Conservation (phyloP, 2,797 vertebrate genomes). For the Falco biarmicus region DNA sequence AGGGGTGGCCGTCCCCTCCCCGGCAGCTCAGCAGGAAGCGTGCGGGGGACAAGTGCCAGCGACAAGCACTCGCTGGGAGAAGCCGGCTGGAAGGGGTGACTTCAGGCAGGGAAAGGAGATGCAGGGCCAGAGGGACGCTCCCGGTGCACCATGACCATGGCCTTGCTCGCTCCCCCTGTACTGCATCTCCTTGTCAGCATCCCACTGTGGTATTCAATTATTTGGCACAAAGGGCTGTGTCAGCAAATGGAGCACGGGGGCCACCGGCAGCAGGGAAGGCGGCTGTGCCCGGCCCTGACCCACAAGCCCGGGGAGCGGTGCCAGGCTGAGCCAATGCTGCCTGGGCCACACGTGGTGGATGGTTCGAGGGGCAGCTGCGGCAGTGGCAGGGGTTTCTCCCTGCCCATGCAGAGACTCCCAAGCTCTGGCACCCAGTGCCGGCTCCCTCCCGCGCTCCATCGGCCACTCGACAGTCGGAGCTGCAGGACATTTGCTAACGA, state of each 20-base stretch:
- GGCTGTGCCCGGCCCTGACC: neutral
- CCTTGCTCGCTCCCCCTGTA: no score
- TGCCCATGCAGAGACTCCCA: neutral
- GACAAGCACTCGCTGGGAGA: neutral
- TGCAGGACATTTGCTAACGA: neutral
- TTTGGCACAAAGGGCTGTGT: neutral
- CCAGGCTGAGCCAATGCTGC: neutral
- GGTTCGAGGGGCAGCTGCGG: neutral
- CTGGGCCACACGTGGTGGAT: rapidly evolving
- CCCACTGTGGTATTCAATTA: neutral
- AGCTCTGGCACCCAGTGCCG: neutral
- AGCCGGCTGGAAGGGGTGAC: neutral
- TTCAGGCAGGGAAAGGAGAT: neutral
- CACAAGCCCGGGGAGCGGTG: neutral
- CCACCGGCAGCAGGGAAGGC: neutral
- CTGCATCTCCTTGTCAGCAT: neutral
- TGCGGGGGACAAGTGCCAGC: neutral
- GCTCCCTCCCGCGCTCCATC: neutral
- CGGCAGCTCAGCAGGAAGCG: neutral
- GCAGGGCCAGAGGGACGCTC: neutral
- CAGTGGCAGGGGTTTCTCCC: neutral
- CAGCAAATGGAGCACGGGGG: neutral
- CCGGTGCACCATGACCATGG: rapidly evolving
- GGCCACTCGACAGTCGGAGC: rapidly evolving
- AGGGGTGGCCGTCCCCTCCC: neutral